Evolutionary conservation across 1,140 invertebrate genomes (phyloP), one percentile per base, ranked within the genome.

Genomic region (Dolichoris vasculosae): DNA sequence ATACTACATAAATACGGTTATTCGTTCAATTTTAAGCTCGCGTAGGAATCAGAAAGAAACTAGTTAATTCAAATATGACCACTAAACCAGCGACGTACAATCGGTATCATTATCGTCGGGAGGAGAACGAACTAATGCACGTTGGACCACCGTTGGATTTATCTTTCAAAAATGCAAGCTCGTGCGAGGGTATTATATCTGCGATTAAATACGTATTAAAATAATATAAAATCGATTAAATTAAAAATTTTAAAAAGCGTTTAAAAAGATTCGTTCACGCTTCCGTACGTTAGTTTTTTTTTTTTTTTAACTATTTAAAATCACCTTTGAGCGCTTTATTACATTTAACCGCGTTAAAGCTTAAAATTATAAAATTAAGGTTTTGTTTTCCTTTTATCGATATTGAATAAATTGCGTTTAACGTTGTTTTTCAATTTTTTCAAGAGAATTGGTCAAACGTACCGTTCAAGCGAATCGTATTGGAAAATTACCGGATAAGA

Each of bases 401-500:
- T n/a, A n/a, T n/a, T 59, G 3, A 59, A 26, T 59, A 69, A 20
- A 13, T 43, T 43, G 23, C 48, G 73, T 43, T 71, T 78, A 84
- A 43, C 55, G 46, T 67, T 59, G 76, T 81, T 87, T 82, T 76
- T 82, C 26, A 79, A 78, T 86, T 88, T 63, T 87, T 75, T 84
- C 87, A 87, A 88, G 86, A 92, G 91, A 91, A 83, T 87, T 91
- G 82, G 83, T 87, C 88, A 86, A 86, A 15, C 89, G 89, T 78
- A 86, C 82, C 4, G 87, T 89, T 7, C 90, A 91, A 55, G 73
- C 89, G 30, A 83, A 30, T 30, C 89, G 94, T 35, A 89, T 91
- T 0, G 90, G 93, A 26, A 91, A 91, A 86, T 78, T 92, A 8
- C 94, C 94, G 2, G 86, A 89, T 2, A 86, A 89, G 71, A 92